These are phyloP conservation scores for Gymnosoma rotundatum DNA, from an alignment of 2,888 invertebrate species.

Conservation along the genomic window DNA sequence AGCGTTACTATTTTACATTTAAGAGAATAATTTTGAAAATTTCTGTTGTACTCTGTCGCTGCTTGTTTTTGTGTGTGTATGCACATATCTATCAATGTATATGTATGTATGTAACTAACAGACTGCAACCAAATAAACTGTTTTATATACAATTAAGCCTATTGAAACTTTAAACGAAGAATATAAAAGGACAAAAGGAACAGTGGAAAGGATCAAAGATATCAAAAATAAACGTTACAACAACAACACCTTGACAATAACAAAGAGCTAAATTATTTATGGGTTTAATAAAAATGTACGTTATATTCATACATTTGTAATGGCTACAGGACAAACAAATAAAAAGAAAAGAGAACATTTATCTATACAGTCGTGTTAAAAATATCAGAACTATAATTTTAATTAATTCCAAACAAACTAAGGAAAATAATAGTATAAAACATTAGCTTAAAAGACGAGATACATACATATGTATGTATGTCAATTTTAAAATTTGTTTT, in stretches of 20 bases:
- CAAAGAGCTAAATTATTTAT: neutral
- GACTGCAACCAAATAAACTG: neutral
- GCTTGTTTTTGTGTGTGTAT: too few species aligned
- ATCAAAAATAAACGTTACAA: constrained; percentile 11
- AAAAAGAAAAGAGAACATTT: neutral
- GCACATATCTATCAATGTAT: too few species aligned
- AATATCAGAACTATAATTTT: too few species aligned
- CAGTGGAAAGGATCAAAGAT: neutral
- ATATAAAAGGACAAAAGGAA: neutral
- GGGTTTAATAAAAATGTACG: neutral
- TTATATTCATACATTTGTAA: neutral
- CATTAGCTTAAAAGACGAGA: too few species aligned
- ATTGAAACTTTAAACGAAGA: neutral
- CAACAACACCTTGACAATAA: neutral
- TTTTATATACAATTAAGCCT: neutral
- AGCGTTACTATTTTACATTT: too few species aligned
- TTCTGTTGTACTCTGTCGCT: too few species aligned
- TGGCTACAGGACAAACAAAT: neutral
- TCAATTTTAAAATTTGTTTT: too few species aligned
- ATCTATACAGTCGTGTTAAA: neutral
- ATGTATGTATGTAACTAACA: too few species aligned
- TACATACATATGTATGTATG: too few species aligned
- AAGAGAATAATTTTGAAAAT: too few species aligned
- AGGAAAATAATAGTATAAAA: too few species aligned
- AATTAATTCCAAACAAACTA: too few species aligned